Percentiles rank a stretch among this genome's conserved stretches.
These are phyloP conservation scores for Gymnobelideus leadbeateri DNA, from an alignment of 2,113 vertebrate species.

Conservation along the genomic window DNA sequence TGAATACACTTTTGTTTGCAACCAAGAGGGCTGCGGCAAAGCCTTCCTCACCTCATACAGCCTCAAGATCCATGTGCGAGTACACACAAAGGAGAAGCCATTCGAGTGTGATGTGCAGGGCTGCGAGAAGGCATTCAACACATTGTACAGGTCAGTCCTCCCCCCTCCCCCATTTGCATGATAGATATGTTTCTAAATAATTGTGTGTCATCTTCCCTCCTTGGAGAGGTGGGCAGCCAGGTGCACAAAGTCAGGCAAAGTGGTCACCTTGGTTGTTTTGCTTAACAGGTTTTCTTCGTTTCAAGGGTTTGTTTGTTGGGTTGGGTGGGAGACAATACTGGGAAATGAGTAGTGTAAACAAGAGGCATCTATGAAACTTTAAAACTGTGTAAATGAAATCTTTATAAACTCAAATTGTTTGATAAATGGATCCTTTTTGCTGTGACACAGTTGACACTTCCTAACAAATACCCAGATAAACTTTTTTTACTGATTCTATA, in stretches of 20 bases:
- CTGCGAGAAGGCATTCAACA: constrained; percentile 99
- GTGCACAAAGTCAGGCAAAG: not conserved
- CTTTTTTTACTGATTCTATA: not conserved
- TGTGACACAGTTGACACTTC: not conserved
- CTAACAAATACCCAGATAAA: not conserved
- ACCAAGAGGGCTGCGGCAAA: constrained; percentile 98
- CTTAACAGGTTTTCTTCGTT: not conserved
- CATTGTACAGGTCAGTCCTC: constrained; percentile 92
- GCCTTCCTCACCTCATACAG: constrained; percentile 99
- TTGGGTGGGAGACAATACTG: not conserved
- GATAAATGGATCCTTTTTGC: not conserved
- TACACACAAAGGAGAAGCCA: constrained; percentile 99
- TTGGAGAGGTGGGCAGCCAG: not conserved
- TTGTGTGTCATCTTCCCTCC: not conserved
- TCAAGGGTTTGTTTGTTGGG: not conserved
- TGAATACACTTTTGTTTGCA: constrained; percentile 98
- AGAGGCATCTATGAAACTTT: not conserved
- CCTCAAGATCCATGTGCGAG: constrained; percentile 97
- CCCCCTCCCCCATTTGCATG: not conserved
- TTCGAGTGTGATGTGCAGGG: constrained; percentile 98
- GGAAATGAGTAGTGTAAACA: not conserved
- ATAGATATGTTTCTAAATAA: not conserved
- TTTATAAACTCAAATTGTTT: not conserved
- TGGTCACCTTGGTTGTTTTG: not conserved
- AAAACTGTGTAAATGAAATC: not conserved